Conservation (phyloP, 2,797 vertebrate genomes). For the Rhabdomys pumilio region DNA sequence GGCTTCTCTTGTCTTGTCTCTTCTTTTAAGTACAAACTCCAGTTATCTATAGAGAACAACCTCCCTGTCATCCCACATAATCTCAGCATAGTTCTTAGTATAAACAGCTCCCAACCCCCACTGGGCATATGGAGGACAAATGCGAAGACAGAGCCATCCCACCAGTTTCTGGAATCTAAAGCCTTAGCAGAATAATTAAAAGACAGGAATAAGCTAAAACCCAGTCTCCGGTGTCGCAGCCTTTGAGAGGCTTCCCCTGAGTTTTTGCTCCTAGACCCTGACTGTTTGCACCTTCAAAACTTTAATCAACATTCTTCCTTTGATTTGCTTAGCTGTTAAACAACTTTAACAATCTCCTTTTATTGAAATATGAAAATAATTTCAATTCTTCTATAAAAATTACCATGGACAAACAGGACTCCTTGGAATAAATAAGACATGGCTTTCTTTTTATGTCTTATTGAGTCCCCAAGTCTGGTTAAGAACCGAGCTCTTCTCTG, state of each 20-base stretch:
- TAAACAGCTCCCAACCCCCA: neutral
- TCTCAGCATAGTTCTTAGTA: neutral
- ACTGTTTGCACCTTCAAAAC: slow-evolving; percentile 25
- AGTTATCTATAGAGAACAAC: neutral
- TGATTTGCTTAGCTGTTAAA: neutral
- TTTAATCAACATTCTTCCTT: slow-evolving; percentile 43
- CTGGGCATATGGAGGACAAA: neutral
- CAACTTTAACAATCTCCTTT: slow-evolving; percentile 32
- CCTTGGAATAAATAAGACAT: slow-evolving; percentile 28
- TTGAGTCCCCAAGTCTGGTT: slow-evolving; percentile 13
- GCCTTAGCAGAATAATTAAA: slow-evolving; percentile 15
- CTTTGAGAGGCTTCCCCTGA: neutral
- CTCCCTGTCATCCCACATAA: neutral
- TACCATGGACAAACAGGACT: neutral
- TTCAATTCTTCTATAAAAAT: neutral
- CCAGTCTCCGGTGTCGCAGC: neutral
- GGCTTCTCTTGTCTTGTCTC: neutral
- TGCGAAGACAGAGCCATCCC: neutral
- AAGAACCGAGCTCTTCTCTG: neutral
- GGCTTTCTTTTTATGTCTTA: slow-evolving; percentile 36
- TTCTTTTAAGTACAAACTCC: neutral
- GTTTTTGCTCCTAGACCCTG: neutral
- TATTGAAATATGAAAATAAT: slow-evolving; percentile 37
- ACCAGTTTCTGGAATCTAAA: neutral
- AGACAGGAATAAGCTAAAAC: slow-evolving; percentile 23